These are phyloP conservation scores for Stomatorhinus ivindoensis DNA, from an alignment of 2,113 vertebrate genomes.

Conservation along the genomic window DNA sequence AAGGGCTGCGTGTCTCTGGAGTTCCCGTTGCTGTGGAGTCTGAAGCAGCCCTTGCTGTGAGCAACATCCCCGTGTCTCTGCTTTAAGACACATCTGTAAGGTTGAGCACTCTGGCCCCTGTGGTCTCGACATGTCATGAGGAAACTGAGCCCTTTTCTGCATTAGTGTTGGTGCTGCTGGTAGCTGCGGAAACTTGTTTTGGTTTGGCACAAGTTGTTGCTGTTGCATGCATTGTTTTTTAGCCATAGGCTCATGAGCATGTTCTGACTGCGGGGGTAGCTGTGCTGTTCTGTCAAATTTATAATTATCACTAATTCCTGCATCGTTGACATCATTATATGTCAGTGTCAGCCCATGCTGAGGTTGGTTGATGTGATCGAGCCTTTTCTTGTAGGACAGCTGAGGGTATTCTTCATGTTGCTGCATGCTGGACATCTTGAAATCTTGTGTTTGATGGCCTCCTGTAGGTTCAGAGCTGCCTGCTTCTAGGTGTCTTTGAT, in stretches of 20 bases:
- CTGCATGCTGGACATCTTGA: slow-evolving; percentile 37
- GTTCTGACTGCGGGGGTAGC: slow-evolving; percentile 56
- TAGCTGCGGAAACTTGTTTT: slow-evolving; percentile 50
- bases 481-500: slow-evolving; percentile 54
- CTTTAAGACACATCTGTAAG: slow-evolving; percentile 47
- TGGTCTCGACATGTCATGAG: slow-evolving; percentile 43
- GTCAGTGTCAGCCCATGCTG: slow-evolving; percentile 23
- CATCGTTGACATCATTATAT: not conserved
- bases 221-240: slow-evolving; percentile 55
- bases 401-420: slow-evolving; percentile 17
- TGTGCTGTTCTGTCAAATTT: slow-evolving; percentile 29
- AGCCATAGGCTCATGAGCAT: slow-evolving; percentile 52
- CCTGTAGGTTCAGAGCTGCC: slow-evolving; percentile 51
- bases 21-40: slow-evolving; percentile 55
- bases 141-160: slow-evolving; percentile 43
- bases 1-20: slow-evolving; percentile 78
- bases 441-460: slow-evolving; percentile 56
- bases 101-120: slow-evolving; percentile 27
- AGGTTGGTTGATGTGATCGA: slow-evolving; percentile 35
- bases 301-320: not conserved
- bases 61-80: slow-evolving; percentile 48
- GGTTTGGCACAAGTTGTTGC: slow-evolving; percentile 36
- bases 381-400: not conserved
- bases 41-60: slow-evolving; percentile 53
- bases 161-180: slow-evolving; percentile 48